Conservation (phyloP, 2,113 vertebrate species). For the Colossoma macropomum region DNA sequence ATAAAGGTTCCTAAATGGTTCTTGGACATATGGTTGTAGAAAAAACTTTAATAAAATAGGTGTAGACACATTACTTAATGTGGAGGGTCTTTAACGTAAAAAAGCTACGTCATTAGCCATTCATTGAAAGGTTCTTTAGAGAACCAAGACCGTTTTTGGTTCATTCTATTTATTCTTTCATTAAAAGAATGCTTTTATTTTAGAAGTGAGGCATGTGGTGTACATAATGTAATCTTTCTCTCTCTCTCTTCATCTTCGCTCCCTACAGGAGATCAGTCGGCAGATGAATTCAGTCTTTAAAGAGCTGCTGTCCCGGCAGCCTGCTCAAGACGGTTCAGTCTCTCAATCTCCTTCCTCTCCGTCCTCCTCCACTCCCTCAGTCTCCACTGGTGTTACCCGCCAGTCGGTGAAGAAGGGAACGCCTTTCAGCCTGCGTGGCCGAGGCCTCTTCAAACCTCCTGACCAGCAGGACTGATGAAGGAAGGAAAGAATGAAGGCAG, state of each 20-base stretch:
- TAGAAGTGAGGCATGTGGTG: neutral
- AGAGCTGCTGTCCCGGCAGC: slow-evolving; percentile 59
- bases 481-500: slow-evolving; percentile 5
- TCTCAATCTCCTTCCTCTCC: slow-evolving; percentile 53
- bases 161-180: neutral
- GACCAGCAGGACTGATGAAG: slow-evolving; percentile 65
- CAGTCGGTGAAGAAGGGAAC: slow-evolving; percentile 69
- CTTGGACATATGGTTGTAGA: no score
- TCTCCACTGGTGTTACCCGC: slow-evolving; percentile 58
- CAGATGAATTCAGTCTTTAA: slow-evolving; percentile 62
- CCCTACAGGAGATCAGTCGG: slow-evolving; percentile 45
- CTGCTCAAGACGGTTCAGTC: slow-evolving; percentile 35
- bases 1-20: no score
- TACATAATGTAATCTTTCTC: neutral
- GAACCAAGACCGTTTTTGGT: no score
- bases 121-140: no score
- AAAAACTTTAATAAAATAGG: no score
- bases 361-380: slow-evolving; percentile 60
- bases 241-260: neutral
- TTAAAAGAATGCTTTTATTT: neutral
- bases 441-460: slow-evolving; percentile 74
- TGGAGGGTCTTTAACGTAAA: no score
- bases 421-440: slow-evolving; percentile 74
- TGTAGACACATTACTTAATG: no score
- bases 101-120: no score